Percentiles rank a stretch among this genome's conserved stretches.
Evolutionary conservation across 2,113 vertebrate species (phyloP).

Genomic region (Nestor notabilis): DNA sequence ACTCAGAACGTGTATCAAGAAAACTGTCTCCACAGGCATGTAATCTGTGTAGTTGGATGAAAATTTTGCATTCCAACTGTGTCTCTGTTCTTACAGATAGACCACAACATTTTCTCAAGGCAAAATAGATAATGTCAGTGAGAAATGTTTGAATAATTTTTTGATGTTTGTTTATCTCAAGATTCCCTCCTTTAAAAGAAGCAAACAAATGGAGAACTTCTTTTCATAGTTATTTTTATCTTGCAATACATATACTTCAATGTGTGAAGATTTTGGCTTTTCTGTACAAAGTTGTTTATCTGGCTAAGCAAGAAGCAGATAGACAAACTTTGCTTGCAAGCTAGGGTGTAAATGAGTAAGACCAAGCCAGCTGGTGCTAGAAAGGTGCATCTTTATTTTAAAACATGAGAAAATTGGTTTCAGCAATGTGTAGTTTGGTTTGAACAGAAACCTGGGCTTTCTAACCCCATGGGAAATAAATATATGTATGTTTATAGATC

Average conservation of each 20-base stretch:
- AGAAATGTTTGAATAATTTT: background rate
- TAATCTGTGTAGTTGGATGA: background rate
- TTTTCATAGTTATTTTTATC: background rate
- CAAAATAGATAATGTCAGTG: background rate
- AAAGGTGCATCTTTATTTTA: background rate
- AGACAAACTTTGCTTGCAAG: background rate
- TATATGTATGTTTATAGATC: background rate
- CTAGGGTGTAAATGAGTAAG: background rate
- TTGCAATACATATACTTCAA: background rate
- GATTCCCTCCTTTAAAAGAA: background rate
- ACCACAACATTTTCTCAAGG: background rate
- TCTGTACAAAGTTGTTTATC: background rate
- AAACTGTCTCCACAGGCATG: background rate
- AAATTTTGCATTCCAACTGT: background rate
- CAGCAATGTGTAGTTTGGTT: background rate
- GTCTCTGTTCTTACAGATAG: background rate
- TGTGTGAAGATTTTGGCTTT: background rate
- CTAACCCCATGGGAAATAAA: background rate
- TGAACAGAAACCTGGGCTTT: background rate
- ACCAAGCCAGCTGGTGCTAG: background rate
- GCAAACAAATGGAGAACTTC: background rate
- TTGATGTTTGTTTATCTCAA: conserved; percentile 19
- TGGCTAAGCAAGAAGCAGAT: background rate
- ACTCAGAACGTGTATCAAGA: fast-evolving
- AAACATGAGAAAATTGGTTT: background rate